Conservation (phyloP, 2,888 invertebrate species). For the Acleris sparsana region DNA sequence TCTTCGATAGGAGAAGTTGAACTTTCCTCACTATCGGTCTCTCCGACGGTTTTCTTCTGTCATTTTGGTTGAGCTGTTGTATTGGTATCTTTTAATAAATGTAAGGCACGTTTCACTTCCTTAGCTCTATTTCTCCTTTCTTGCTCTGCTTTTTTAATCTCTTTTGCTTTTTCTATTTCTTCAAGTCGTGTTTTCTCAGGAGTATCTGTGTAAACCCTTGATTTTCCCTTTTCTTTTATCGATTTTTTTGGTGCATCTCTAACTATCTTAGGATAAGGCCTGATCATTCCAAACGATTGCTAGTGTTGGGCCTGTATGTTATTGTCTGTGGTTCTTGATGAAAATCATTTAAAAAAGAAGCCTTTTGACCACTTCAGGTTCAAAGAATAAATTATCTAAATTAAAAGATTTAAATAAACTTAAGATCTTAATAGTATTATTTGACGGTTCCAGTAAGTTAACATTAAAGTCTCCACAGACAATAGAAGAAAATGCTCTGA, state of each 20-base stretch:
- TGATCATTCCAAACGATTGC: no score
- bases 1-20: conserved; percentile 13
- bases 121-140: conserved; percentile 13
- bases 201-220: conserved; percentile 29
- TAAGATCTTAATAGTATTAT: no score
- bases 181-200: conserved; percentile 22
- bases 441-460: no score
- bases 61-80: conserved; percentile 10
- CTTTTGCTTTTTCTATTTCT: conserved; percentile 24
- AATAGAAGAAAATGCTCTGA: no score
- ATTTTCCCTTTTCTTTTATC: conserved; percentile 24
- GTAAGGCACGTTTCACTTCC: conserved; percentile 10
- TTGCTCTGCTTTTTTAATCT: conserved; percentile 22
- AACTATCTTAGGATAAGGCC: conserved; percentile 17
- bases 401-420: no score
- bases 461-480: no score
- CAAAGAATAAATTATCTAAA: no score
- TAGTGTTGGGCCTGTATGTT: no score
- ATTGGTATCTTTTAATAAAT: neutral
- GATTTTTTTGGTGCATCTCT: conserved; percentile 8
- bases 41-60: conserved; percentile 14
- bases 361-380: no score
- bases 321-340: no score
- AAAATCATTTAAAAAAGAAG: no score
- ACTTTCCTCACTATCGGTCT: conserved; percentile 16